phyloP scores from a whole-genome alignment of 2,113 vertebrate species.

The Platichthys stellatus region DNA sequence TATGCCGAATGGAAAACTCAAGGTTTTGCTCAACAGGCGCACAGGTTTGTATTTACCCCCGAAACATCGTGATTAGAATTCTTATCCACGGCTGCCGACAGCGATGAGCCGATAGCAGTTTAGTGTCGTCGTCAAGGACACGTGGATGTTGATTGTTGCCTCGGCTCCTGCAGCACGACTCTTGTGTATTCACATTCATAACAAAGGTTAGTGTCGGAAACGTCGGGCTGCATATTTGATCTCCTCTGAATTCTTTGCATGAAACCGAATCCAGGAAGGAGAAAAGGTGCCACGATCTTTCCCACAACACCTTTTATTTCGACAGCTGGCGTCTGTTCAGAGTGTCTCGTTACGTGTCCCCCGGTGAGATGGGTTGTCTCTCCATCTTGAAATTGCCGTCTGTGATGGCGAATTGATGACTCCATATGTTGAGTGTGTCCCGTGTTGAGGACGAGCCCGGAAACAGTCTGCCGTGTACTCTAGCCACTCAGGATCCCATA shows the following conservation, averaged over 20 bases:
- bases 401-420: constrained; percentile 4
- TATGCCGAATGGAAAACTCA: constrained; percentile 29
- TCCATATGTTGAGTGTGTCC: constrained; percentile 13
- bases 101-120: constrained; percentile 22
- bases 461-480: constrained; percentile 15
- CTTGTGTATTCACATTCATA: constrained; percentile 26
- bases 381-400: constrained; percentile 20
- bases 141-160: constrained; percentile 16
- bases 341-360: constrained; percentile 1
- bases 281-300: constrained; percentile 1
- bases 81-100: constrained; percentile 2
- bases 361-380: not conserved
- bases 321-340: constrained; percentile 6
- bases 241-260: constrained; percentile 19
- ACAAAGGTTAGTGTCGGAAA: constrained; percentile 15
- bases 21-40: constrained; percentile 16
- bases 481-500: constrained; percentile 26
- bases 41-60: constrained; percentile 23
- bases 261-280: constrained; percentile 38
- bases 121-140: constrained; percentile 45
- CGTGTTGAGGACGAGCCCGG: constrained; percentile 11
- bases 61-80: constrained; percentile 35
- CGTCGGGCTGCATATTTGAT: constrained; percentile 16
- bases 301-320: constrained; percentile 9
- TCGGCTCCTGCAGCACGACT: constrained; percentile 13